phyloP scores from a whole-genome alignment of 2,888 invertebrate genomes.

The Unio delphinus region DNA sequence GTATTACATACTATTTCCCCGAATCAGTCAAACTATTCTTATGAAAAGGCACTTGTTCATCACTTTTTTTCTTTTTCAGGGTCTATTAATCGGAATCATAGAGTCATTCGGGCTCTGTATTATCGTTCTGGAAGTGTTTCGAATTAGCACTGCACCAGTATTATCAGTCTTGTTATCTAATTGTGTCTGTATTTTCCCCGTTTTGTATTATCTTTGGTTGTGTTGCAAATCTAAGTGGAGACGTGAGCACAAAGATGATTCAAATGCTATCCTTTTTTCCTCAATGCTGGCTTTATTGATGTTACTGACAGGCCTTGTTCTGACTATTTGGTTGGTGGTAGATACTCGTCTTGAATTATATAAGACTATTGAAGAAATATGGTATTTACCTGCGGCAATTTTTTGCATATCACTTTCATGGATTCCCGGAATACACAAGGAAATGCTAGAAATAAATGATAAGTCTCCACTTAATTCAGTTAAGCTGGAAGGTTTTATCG shows the following conservation, averaged over 20 bases:
- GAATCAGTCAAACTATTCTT: background rate
- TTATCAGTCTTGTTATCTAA: slow-evolving; percentile 43
- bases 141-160: slow-evolving; percentile 11
- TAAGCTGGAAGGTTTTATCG: background rate
- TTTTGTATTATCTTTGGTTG: background rate
- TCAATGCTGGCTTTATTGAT: slow-evolving; percentile 27
- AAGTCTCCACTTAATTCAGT: background rate
- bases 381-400: slow-evolving; percentile 38
- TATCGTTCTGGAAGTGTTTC: slow-evolving; percentile 47
- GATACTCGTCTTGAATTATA: background rate
- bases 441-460: slow-evolving; percentile 9
- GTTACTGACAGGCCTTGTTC: slow-evolving; percentile 22
- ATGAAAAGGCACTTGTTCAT: background rate
- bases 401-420: slow-evolving; percentile 46
- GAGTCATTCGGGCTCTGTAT: slow-evolving; percentile 56
- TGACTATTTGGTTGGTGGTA: slow-evolving; percentile 11
- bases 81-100: slow-evolving; percentile 34
- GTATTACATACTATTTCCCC: background rate
- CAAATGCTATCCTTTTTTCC: background rate
- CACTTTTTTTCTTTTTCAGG: slow-evolving; percentile 33
- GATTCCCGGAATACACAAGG: slow-evolving; percentile 38
- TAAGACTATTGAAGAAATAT: slow-evolving; percentile 11
- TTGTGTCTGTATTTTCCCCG: slow-evolving; percentile 43
- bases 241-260: too few relatives aligned
- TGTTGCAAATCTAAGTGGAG: too few relatives aligned